Evolutionary conservation across 2,113 vertebrate genomes (phyloP).

Genomic region (Elanoides forficatus): DNA sequence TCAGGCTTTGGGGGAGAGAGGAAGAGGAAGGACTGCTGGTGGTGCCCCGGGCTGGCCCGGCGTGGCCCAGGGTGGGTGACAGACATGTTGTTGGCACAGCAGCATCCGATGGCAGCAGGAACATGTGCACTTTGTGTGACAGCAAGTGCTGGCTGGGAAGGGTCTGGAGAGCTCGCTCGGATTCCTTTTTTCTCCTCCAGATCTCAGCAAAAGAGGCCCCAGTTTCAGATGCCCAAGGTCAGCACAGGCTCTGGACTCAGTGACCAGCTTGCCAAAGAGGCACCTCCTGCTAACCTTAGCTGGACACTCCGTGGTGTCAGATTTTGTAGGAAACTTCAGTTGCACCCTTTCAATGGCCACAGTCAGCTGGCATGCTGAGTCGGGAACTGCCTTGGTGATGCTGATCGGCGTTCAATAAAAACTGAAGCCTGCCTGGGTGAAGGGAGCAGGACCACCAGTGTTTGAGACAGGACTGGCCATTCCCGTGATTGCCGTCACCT

Average conservation of each 20-base stretch:
- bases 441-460: accelerated
- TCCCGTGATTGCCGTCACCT: too few relatives aligned
- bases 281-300: background rate
- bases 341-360: accelerated
- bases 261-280: background rate
- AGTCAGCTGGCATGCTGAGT: accelerated
- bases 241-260: accelerated
- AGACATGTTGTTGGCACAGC: accelerated
- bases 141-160: background rate
- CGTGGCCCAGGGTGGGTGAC: accelerated
- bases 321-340: background rate
- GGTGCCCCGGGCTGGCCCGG: accelerated
- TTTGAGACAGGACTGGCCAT: too few relatives aligned
- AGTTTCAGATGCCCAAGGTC: accelerated
- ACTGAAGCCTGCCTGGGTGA: accelerated
- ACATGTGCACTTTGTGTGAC: accelerated
- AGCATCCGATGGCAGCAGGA: background rate
- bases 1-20: accelerated
- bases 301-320: accelerated
- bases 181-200: background rate
- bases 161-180: accelerated
- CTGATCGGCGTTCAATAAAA: accelerated
- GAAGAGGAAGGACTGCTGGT: too few relatives aligned
- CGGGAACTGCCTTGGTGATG: background rate
- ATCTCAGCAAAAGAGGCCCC: background rate